Conservation (phyloP, 2,113 vertebrate genomes). For the Ellobius talpinus region DNA sequence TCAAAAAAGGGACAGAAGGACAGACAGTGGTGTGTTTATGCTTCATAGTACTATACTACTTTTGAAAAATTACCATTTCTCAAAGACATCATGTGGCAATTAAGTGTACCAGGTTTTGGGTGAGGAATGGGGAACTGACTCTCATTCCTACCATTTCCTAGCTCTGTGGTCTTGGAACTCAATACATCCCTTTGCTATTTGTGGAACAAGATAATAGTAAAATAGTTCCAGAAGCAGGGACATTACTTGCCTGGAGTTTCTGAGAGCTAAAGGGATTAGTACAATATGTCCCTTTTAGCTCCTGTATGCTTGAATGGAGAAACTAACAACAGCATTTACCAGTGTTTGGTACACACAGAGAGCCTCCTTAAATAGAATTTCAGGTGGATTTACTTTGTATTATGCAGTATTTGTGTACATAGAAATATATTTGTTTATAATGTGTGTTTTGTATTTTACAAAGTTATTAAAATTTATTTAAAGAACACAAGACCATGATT, state of each 20-base stretch:
- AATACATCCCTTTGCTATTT: not conserved
- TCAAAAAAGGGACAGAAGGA: not conserved
- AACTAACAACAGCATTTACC: not conserved
- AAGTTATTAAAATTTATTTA: conserved; percentile 11
- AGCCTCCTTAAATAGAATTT: not conserved
- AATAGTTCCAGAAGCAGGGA: not conserved
- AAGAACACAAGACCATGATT: not conserved
- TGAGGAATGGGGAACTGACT: not conserved
- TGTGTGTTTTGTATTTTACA: not conserved
- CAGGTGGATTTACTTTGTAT: not conserved
- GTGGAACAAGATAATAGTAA: not conserved
- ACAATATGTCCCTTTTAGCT: not conserved
- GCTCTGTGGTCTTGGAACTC: not conserved
- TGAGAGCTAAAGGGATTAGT: conserved; percentile 12
- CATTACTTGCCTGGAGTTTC: not conserved
- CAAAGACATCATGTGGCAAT: no score
- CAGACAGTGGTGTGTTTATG: not conserved
- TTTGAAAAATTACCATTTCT: not conserved
- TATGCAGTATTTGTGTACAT: not conserved
- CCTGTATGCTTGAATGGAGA: not conserved
- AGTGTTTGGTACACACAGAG: not conserved
- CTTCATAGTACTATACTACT: not conserved
- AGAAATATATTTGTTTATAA: not conserved
- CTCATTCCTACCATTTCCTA: not conserved
- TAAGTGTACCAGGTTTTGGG: not conserved